phyloP scores from a whole-genome alignment of 2,113 vertebrate genomes.

The Damaliscus lunatus region DNA sequence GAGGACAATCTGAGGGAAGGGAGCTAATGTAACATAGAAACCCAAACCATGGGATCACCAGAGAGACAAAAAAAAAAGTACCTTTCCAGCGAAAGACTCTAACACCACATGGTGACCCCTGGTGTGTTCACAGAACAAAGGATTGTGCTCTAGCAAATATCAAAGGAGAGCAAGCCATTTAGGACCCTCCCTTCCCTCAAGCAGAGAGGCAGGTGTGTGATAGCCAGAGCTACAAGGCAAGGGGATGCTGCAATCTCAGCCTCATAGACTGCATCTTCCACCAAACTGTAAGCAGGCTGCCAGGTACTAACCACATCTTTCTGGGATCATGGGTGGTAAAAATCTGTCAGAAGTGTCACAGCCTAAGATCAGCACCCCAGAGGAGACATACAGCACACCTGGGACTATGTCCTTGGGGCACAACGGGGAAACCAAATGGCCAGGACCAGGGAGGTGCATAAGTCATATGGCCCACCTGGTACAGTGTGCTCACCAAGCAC shows the following conservation, averaged over 20 bases:
- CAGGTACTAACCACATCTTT: not conserved
- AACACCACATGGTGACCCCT: not conserved
- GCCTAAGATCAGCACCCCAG: not conserved
- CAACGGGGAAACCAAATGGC: not conserved
- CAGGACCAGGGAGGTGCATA: not conserved
- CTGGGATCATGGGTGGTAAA: not conserved
- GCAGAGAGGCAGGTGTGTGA: not conserved
- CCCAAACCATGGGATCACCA: not conserved
- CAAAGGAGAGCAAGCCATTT: not conserved
- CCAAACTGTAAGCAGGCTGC: not conserved
- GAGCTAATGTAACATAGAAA: not conserved
- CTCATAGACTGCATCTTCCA: not conserved
- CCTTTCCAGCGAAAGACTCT: not conserved
- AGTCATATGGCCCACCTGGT: not conserved
- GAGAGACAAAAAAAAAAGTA: not conserved
- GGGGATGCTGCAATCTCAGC: not conserved
- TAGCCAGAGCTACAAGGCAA: not conserved
- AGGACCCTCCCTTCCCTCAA: not conserved
- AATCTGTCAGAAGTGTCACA: not conserved
- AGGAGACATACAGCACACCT: not conserved
- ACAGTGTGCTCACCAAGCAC: not conserved
- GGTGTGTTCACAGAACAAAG: not conserved
- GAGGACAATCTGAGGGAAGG: not conserved
- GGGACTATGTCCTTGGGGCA: not conserved
- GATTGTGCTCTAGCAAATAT: not conserved